Conservation (phyloP, 2,797 vertebrate species). For the Pantherophis alleghaniensis region DNA sequence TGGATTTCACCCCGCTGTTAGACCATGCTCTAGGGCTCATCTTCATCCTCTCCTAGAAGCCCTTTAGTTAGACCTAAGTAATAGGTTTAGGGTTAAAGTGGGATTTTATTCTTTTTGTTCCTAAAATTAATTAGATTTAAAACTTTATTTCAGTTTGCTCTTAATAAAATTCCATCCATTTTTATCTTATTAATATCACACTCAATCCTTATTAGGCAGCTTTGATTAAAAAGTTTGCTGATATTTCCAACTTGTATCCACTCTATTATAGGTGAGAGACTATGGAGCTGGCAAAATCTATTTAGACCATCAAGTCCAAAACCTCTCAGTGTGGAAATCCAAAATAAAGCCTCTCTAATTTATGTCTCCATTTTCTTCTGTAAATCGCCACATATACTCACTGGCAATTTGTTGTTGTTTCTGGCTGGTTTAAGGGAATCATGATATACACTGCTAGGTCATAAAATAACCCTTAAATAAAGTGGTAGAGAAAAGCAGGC, state of each 20-base stretch:
- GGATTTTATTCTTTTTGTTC: background rate
- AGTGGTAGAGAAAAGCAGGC: background rate
- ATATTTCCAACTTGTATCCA: background rate
- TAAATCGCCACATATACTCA: background rate
- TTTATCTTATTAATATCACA: background rate
- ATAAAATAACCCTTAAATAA: background rate
- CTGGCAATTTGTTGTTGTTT: background rate
- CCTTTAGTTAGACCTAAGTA: background rate
- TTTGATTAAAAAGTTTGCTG: background rate
- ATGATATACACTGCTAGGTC: background rate
- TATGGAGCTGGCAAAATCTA: background rate
- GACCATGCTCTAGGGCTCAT: background rate
- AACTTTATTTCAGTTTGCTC: background rate
- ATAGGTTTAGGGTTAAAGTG: background rate
- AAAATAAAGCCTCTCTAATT: background rate
- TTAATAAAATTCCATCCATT: background rate
- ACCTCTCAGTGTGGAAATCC: background rate
- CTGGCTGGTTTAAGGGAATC: conserved; percentile 38
- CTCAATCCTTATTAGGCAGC: background rate
- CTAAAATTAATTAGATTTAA: background rate
- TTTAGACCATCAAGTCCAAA: background rate
- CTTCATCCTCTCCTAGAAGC: background rate
- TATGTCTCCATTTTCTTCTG: background rate
- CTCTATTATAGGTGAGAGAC: background rate
- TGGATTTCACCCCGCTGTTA: background rate